phyloP scores from a whole-genome alignment of 1,140 invertebrate species.

The Tetranychus urticae region DNA sequence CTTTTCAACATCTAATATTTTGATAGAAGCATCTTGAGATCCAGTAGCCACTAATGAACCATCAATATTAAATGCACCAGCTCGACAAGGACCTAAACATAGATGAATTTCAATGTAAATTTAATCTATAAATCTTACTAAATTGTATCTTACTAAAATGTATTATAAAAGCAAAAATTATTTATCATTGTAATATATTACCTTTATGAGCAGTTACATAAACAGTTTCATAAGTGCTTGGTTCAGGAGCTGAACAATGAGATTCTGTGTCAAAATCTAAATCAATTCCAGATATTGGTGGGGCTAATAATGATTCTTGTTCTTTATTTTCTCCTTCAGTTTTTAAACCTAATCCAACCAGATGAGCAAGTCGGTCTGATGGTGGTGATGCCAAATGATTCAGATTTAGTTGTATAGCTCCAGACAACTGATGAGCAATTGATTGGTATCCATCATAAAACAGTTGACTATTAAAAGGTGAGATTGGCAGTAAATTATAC shows the following conservation, averaged over 20 bases:
- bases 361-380: conserved; percentile 63
- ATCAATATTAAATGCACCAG: conserved; percentile 78
- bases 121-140: no score
- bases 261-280: conserved; percentile 84
- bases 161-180: no score
- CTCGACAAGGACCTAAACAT: conserved; percentile 40
- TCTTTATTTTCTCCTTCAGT: conserved; percentile 38
- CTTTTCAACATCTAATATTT: conserved; percentile 89
- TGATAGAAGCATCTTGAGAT: conserved; percentile 91
- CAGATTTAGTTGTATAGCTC: conserved; percentile 57
- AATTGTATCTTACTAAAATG: no score
- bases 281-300: conserved; percentile 42
- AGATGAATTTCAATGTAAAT: no score
- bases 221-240: conserved; percentile 66
- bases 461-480: conserved; percentile 28
- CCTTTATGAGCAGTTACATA: conserved; percentile 97
- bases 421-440: conserved; percentile 54
- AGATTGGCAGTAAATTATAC: background rate
- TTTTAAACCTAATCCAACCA: conserved; percentile 61
- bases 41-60: conserved; percentile 89
- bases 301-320: conserved; percentile 6
- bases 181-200: background rate
- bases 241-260: background rate
- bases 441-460: conserved; percentile 81
- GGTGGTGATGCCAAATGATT: conserved; percentile 48